Conservation (phyloP, 1,140 invertebrate genomes). For the Papilio aristodemus region DNA sequence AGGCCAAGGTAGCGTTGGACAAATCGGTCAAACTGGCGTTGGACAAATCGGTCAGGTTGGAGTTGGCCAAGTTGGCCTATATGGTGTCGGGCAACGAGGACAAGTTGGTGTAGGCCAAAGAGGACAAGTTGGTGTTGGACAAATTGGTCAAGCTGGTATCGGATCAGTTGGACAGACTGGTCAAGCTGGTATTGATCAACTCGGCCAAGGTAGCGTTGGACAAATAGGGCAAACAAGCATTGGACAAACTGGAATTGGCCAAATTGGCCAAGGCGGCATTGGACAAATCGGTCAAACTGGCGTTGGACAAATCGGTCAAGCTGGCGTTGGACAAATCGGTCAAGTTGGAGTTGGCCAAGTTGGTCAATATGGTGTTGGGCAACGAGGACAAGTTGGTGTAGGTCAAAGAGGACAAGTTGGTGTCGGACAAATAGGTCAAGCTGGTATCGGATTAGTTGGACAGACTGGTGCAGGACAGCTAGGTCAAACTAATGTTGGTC, state of each 20-base stretch:
- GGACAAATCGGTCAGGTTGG: constrained; percentile 13
- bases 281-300: constrained; percentile 17
- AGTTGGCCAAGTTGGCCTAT: not conserved
- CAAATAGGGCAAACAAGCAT: not conserved
- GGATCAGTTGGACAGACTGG: constrained; percentile 38
- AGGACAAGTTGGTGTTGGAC: constrained; percentile 8
- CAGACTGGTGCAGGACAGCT: constrained; percentile 35
- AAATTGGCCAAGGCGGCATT: constrained; percentile 25
- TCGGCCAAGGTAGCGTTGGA: constrained; percentile 4
- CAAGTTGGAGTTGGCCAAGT: constrained; percentile 10
- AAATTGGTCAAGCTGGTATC: not conserved
- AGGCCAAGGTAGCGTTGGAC: not conserved
- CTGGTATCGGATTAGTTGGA: not conserved
- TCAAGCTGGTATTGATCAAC: constrained; percentile 25
- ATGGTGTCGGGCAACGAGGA: not conserved
- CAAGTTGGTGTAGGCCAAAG: constrained; percentile 4
- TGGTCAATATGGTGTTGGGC: constrained; percentile 28
- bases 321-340: constrained; percentile 11
- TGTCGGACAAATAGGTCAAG: constrained; percentile 37
- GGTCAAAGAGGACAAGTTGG: constrained; percentile 43
- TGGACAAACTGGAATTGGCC: constrained; percentile 31
- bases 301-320: constrained; percentile 9
- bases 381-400: constrained; percentile 9
- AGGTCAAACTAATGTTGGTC: constrained; percentile 37
- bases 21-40: not conserved